Conservation (phyloP, 2,113 vertebrate genomes). For the Nycticebus coucang region DNA sequence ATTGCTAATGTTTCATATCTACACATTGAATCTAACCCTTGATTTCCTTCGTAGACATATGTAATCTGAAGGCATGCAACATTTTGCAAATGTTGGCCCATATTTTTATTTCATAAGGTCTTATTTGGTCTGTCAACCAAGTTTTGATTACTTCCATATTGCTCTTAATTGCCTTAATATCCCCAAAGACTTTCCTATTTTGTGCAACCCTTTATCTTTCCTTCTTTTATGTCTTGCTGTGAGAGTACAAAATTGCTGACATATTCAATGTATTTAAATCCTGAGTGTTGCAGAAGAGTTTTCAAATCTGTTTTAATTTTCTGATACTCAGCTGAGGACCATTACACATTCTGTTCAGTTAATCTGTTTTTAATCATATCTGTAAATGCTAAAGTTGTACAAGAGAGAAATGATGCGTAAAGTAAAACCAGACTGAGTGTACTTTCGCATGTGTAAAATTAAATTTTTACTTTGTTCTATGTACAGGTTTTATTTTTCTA, state of each 20-base stretch:
- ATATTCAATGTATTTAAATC: conserved; percentile 79
- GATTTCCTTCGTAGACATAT: conserved; percentile 69
- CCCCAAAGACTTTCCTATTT: conserved; percentile 78
- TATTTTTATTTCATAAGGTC: conserved; percentile 76
- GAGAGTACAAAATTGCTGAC: conserved; percentile 78
- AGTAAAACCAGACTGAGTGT: conserved; percentile 54
- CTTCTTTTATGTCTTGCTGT: conserved; percentile 80
- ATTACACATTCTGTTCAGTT: conserved; percentile 68
- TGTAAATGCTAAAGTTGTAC: conserved; percentile 54
- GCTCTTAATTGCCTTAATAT: conserved; percentile 79
- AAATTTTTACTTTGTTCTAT: conserved; percentile 41
- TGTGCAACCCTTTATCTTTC: conserved; percentile 79
- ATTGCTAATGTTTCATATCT: conserved; percentile 73
- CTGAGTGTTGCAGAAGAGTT: conserved; percentile 63
- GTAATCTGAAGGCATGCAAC: conserved; percentile 55
- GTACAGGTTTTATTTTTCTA: not conserved
- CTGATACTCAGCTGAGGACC: conserved; percentile 71
- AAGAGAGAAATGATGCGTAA: conserved; percentile 61
- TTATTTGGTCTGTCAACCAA: conserved; percentile 80
- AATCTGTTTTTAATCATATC: conserved; percentile 81
- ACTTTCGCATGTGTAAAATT: conserved; percentile 16
- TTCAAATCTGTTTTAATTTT: conserved; percentile 80
- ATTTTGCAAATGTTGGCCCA: conserved; percentile 69
- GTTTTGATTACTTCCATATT: conserved; percentile 85
- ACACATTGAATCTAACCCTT: conserved; percentile 59